phyloP scores from a whole-genome alignment of 2,797 vertebrate species.

The Lagodon rhomboides region DNA sequence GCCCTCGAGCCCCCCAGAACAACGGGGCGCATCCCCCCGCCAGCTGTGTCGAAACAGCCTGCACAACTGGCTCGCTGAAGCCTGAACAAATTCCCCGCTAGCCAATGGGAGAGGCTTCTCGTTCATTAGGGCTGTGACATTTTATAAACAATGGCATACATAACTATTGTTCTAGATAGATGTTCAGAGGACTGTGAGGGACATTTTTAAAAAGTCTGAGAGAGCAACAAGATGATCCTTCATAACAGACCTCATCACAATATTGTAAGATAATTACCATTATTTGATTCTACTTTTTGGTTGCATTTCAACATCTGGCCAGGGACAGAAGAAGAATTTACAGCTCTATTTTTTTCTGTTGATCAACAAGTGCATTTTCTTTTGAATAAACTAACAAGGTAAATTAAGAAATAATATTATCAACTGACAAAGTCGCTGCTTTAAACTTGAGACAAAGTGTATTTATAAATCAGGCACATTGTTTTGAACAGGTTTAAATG shows the following conservation, averaged over 20 bases:
- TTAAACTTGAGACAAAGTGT: background rate
- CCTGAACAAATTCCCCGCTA: conserved; percentile 54
- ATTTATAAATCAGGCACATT: background rate
- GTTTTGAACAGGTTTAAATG: background rate
- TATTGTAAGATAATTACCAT: background rate
- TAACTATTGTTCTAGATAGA: background rate
- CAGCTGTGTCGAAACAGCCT: conserved; percentile 72
- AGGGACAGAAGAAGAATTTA: background rate
- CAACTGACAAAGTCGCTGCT: background rate
- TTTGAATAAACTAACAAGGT: background rate
- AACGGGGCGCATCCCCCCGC: conserved; percentile 67
- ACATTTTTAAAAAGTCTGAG: background rate
- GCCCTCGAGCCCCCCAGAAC: conserved; percentile 68
- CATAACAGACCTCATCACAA: background rate
- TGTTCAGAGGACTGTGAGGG: background rate
- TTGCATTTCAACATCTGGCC: background rate
- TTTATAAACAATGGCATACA: conserved; percentile 40
- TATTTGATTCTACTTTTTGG: background rate
- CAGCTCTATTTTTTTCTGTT: background rate
- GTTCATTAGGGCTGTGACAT: conserved; percentile 44
- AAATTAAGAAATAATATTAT: background rate
- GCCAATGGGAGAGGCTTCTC: conserved; percentile 46
- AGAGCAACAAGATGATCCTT: background rate
- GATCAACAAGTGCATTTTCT: background rate
- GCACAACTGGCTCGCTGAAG: conserved; percentile 48